Evolutionary conservation across 2,888 invertebrate species (phyloP).

Genomic region (Reticulitermes lucifugus): DNA sequence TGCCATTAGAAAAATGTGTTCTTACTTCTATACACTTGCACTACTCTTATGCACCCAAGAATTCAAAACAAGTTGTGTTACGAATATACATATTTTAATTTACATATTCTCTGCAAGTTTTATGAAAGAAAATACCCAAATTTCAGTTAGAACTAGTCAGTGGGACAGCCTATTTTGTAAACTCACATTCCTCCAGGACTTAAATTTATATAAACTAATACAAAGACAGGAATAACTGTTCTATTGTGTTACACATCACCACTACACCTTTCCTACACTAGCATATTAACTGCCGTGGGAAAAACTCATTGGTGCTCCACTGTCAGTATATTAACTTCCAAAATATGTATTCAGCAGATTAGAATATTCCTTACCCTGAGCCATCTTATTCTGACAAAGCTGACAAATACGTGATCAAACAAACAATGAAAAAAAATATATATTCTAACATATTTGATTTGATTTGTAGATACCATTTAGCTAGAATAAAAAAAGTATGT

Average conservation of each 20-base stretch:
- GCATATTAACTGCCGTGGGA: slow-evolving; percentile 19
- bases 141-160: too few species aligned
- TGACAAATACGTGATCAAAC: slow-evolving; percentile 17
- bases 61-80: neutral
- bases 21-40: neutral
- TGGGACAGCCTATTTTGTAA: neutral
- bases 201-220: neutral
- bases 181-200: neutral
- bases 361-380: slow-evolving; percentile 35
- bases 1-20: slow-evolving; percentile 10
- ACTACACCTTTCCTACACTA: neutral
- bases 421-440: neutral
- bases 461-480: neutral
- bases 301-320: neutral
- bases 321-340: neutral
- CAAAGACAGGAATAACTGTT: neutral
- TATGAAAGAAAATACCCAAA: too few species aligned
- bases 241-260: neutral
- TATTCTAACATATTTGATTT: neutral
- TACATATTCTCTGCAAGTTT: neutral
- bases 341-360: neutral
- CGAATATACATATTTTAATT: neutral
- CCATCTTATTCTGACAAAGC: slow-evolving; percentile 18
- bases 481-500: neutral
- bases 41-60: neutral